These are phyloP conservation scores for Meda fulgida DNA, from an alignment of 2,797 vertebrate genomes.

Conservation along the genomic window DNA sequence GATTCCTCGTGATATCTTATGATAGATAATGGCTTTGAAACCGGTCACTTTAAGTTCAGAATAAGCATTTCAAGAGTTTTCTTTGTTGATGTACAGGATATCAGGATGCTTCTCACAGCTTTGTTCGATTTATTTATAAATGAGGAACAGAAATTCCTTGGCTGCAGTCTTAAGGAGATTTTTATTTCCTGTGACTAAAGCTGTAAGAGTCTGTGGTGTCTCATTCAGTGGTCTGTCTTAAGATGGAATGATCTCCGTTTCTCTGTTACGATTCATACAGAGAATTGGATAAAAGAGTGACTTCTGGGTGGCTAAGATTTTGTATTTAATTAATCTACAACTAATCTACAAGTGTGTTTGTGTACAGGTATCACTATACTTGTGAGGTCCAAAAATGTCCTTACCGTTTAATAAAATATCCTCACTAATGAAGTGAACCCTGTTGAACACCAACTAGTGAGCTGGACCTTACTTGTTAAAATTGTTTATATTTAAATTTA, in stretches of 20 bases:
- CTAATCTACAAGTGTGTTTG: not conserved
- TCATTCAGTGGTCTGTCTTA: not conserved
- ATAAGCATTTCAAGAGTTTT: not conserved
- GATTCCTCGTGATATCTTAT: not conserved
- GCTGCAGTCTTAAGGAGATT: not conserved
- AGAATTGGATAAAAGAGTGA: not conserved
- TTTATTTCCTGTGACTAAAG: not conserved
- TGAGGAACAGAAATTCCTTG: conserved; percentile 25
- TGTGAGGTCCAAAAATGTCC: not conserved
- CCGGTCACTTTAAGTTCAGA: not conserved
- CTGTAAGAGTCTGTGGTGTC: not conserved
- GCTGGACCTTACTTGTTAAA: not conserved
- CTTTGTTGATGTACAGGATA: not conserved
- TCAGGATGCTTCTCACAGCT: not conserved
- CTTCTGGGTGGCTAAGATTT: not conserved
- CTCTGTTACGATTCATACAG: not conserved
- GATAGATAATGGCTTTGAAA: not conserved
- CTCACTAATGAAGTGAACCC: not conserved
- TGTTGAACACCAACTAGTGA: not conserved
- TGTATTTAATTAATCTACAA: not conserved
- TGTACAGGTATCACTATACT: not conserved
- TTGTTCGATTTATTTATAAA: not conserved
- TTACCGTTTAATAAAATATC: not conserved
- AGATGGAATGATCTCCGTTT: not conserved
- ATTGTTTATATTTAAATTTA: not conserved